Evolutionary conservation across 1,140 invertebrate species (phyloP).

Genomic region (Nebria ingens): DNA sequence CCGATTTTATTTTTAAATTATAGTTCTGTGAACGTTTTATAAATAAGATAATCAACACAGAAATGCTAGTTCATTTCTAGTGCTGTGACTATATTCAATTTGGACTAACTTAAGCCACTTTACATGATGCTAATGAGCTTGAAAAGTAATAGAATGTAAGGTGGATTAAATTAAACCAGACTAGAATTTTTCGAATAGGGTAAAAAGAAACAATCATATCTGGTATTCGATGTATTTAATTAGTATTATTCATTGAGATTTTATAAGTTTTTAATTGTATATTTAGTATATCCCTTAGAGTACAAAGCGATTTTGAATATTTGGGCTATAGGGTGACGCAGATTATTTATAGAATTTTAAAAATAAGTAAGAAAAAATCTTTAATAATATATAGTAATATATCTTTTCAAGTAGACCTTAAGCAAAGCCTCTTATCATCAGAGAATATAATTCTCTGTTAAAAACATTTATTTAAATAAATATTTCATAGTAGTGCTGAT

Average conservation of each 20-base stretch:
- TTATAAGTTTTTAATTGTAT: neutral
- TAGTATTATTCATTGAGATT: neutral
- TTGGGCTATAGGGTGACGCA: neutral
- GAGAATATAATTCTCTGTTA: neutral
- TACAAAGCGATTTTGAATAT: neutral
- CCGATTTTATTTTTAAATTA: no score
- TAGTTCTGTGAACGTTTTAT: no score
- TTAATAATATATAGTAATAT: conserved; percentile 7
- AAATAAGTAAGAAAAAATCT: no score
- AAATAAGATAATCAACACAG: no score
- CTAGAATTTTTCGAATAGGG: neutral
- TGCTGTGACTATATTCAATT: no score
- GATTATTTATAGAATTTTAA: neutral
- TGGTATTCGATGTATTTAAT: neutral
- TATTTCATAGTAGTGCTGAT: no score
- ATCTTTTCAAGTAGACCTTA: neutral
- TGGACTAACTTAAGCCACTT: no score
- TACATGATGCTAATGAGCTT: no score
- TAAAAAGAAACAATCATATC: conserved; percentile 7
- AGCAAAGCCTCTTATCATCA: neutral
- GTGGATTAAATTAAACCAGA: no score
- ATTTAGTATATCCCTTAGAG: neutral
- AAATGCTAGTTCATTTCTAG: no score
- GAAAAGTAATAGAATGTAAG: no score
- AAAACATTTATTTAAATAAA: no score